These are phyloP conservation scores for Malthinus flaveolus DNA, from an alignment of 2,888 invertebrate genomes.

Conservation along the genomic window DNA sequence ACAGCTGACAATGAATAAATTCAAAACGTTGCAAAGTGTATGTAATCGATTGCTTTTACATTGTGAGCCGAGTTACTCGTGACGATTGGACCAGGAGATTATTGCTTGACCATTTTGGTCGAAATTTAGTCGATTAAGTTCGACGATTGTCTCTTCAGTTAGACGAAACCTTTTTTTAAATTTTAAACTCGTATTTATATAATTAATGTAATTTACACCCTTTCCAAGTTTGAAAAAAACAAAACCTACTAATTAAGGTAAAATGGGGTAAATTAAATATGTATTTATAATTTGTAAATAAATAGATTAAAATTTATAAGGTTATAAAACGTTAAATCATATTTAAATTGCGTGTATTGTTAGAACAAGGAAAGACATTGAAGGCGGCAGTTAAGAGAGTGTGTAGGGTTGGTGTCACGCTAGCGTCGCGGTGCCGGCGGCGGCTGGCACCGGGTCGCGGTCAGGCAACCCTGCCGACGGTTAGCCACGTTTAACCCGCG, in stretches of 20 bases:
- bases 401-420: slow-evolving; percentile 25
- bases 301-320: not conserved
- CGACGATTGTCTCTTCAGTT: slow-evolving; percentile 24
- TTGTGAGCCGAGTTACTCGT: slow-evolving; percentile 28
- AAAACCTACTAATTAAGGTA: too few species aligned
- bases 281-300: not conserved
- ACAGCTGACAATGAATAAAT: slow-evolving; percentile 24
- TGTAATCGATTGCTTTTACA: slow-evolving; percentile 34
- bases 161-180: too few species aligned
- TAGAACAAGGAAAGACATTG: slow-evolving; percentile 26
- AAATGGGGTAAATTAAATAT: too few species aligned
- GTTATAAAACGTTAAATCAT: slow-evolving; percentile 4
- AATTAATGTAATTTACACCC: slow-evolving; percentile 21
- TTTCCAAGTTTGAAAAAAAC: too few species aligned
- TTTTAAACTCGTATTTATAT: slow-evolving; percentile 15
- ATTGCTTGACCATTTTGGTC: too few species aligned
- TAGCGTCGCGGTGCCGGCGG: slow-evolving; percentile 36
- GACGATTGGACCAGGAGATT: slow-evolving; percentile 15
- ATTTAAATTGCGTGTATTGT: slow-evolving; percentile 16
- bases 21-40: slow-evolving; percentile 28
- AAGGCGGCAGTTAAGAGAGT: slow-evolving; percentile 28
- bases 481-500: slow-evolving; percentile 40
- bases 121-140: slow-evolving; percentile 22
- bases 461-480: slow-evolving; percentile 41
- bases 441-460: slow-evolving; percentile 42